Conservation (phyloP, 1,140 invertebrate genomes). For the Meloidogyne exigua region DNA sequence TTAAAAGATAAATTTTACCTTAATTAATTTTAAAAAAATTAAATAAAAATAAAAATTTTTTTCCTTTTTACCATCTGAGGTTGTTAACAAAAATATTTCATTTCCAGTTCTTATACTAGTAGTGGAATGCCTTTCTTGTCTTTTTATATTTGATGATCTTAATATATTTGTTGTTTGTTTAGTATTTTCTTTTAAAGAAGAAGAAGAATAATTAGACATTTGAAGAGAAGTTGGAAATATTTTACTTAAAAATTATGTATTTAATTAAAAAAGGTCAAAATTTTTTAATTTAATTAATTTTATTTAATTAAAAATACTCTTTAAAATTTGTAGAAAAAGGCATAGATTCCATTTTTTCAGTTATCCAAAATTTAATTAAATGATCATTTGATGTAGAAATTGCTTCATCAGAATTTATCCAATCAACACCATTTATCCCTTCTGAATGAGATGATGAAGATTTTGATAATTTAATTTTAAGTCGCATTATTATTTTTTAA, state of each 20-base stretch:
- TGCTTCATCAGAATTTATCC: slow-evolving; percentile 44
- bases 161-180: not conserved
- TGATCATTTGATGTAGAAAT: slow-evolving; percentile 88
- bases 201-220: not conserved
- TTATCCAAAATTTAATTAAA: slow-evolving; percentile 81
- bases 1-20: slow-evolving; percentile 85
- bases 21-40: slow-evolving; percentile 23
- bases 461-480: slow-evolving; percentile 8
- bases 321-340: slow-evolving; percentile 19
- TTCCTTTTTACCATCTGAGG: slow-evolving; percentile 31
- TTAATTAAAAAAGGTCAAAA: no score
- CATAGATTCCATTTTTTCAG: slow-evolving; percentile 74
- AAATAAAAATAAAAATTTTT: not conserved
- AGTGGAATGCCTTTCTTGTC: not conserved
- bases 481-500: slow-evolving; percentile 8
- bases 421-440: slow-evolving; percentile 36
- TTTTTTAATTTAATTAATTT: slow-evolving; percentile 1
- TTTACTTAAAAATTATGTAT: slow-evolving; percentile 17
- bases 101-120: not conserved
- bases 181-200: not conserved
- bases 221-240: slow-evolving; percentile 38
- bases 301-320: not conserved
- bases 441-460: not conserved
- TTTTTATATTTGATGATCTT: slow-evolving; percentile 6
- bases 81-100: slow-evolving; percentile 32